phyloP scores from a whole-genome alignment of 2,797 vertebrate genomes.

The Scleropages formosus region DNA sequence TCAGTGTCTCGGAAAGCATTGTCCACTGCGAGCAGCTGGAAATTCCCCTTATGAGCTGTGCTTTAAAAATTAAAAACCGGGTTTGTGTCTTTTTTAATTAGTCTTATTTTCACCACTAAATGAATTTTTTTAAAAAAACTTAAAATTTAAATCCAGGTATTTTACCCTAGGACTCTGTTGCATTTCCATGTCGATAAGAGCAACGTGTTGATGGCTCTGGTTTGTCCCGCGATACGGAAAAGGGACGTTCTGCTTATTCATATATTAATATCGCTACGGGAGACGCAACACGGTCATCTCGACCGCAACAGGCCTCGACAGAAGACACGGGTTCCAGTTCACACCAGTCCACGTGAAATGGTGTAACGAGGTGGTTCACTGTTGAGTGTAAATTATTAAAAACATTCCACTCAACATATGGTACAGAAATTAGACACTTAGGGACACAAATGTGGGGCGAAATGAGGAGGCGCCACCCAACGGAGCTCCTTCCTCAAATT shows the following conservation, averaged over 20 bases:
- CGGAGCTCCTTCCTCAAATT: background rate
- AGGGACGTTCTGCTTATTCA: constrained; percentile 11
- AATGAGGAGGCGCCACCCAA: too few species aligned
- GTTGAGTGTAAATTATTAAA: constrained; percentile 14
- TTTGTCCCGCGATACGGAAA: constrained; percentile 15
- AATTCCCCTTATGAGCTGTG: too few species aligned
- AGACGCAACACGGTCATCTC: constrained; percentile 26
- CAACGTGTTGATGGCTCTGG: too few species aligned
- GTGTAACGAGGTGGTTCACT: constrained; percentile 19
- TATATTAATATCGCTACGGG: constrained; percentile 8
- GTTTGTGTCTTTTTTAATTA: too few species aligned
- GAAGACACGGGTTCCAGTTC: constrained; percentile 6
- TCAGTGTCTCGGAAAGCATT: too few species aligned
- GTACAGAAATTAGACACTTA: background rate
- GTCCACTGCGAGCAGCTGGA: too few species aligned
- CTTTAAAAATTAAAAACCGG: too few species aligned
- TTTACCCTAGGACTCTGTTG: constrained; percentile 16
- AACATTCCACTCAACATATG: too few species aligned
- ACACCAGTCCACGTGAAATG: background rate
- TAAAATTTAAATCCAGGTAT: constrained; percentile 25
- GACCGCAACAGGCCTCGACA: constrained; percentile 20
- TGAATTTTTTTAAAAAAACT: constrained; percentile 13
- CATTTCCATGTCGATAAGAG: constrained; percentile 20
- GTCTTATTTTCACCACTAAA: too few species aligned
- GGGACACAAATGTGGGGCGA: background rate